Evolutionary conservation across 2,888 invertebrate species (phyloP).

Genomic region (Orthosia gothica): DNA sequence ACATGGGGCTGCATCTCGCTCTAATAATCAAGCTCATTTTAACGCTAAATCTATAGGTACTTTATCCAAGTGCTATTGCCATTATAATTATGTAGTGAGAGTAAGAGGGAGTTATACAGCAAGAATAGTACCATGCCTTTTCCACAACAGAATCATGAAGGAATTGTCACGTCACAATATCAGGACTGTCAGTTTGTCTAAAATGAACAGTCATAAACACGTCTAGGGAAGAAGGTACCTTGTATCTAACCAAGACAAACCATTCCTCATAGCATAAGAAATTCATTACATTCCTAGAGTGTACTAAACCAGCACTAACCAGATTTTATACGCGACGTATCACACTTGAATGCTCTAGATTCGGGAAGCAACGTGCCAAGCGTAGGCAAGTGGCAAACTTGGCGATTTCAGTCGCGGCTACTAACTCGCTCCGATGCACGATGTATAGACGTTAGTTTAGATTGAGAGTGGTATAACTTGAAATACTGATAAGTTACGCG

Average conservation of each 20-base stretch:
- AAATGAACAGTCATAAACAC: slow-evolving; percentile 19
- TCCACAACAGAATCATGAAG: no score
- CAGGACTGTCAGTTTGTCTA: not conserved
- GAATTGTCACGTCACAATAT: no score
- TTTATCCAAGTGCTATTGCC: no score
- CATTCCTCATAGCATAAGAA: slow-evolving; percentile 43
- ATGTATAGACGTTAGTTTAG: slow-evolving; percentile 26
- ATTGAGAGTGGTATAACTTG: slow-evolving; percentile 24
- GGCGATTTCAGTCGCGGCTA: slow-evolving; percentile 36
- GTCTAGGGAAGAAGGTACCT: not conserved
- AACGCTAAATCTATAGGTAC: no score
- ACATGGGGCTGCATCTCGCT: no score
- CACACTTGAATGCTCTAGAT: slow-evolving; percentile 55
- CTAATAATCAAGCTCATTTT: no score
- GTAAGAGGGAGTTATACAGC: no score
- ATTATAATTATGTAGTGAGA: no score
- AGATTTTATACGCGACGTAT: slow-evolving; percentile 55
- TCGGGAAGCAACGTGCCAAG: slow-evolving; percentile 56
- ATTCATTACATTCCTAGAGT: slow-evolving; percentile 43
- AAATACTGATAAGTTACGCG: slow-evolving; percentile 13
- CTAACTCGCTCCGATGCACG: slow-evolving; percentile 29
- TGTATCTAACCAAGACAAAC: slow-evolving; percentile 4
- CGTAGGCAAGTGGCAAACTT: slow-evolving; percentile 56
- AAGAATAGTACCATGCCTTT: no score
- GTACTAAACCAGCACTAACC: slow-evolving; percentile 48